Conservation (phyloP, 2,888 invertebrate species). For the Myopa testacea region DNA sequence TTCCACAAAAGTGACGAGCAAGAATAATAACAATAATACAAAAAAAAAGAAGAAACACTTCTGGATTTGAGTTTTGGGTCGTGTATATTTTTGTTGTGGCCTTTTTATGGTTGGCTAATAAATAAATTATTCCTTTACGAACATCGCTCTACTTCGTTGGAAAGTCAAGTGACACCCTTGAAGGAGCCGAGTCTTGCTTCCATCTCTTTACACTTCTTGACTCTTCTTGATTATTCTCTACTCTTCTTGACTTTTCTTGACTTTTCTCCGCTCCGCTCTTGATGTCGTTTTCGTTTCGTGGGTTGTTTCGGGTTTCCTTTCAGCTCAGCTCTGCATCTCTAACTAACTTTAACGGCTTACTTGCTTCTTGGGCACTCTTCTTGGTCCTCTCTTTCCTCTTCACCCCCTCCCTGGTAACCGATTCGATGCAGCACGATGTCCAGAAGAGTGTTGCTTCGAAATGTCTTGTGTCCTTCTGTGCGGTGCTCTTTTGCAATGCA, state of each 20-base stretch:
- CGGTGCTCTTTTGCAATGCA: constrained; percentile 11
- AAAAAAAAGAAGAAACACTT: too few species aligned
- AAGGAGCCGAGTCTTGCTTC: neutral
- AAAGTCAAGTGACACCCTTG: constrained; percentile 3
- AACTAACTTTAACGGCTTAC: too few species aligned
- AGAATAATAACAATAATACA: too few species aligned
- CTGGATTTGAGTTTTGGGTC: too few species aligned
- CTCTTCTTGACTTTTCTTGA: neutral
- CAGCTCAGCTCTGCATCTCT: too few species aligned
- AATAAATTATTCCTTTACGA: constrained; percentile 45
- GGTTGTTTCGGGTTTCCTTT: neutral
- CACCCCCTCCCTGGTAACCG: too few species aligned
- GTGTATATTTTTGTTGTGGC: neutral
- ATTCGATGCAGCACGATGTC: too few species aligned
- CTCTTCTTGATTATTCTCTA: neutral
- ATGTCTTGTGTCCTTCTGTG: neutral
- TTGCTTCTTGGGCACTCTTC: too few species aligned
- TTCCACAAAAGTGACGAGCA: too few species aligned
- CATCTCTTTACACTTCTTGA: too few species aligned
- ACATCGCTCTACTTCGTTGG: constrained; percentile 18
- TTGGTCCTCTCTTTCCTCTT: too few species aligned
- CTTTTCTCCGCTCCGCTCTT: neutral
- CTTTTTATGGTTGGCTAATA: constrained; percentile 23
- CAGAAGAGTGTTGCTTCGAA: too few species aligned
- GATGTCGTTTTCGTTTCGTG: neutral